Base-by-base conservation (phyloP, 2,113 vertebrate species). In the Coryphaenoides rupestris region DNA sequence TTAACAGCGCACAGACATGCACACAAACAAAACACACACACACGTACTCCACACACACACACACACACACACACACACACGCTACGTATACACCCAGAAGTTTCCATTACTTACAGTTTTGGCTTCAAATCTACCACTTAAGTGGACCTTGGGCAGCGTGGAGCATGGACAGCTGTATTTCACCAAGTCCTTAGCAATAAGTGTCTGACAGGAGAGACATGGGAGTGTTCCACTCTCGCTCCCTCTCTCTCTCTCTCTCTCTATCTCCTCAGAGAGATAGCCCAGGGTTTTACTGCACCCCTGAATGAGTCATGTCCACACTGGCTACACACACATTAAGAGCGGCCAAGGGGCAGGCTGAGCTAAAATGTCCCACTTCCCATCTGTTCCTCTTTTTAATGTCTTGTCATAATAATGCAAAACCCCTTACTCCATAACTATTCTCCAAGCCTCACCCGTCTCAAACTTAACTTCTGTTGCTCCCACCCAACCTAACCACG, bases 51-150 rank as follows among this genome's bases (percentile, higher is more conserved):
- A 66, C 33, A 66, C 58, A 60, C 62, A 50, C 62, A 21, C 28
- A 21, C 58, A 46, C 28, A 21, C 28, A 46, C 58, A 46, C 58
- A 17, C 5, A 50, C 26, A n/a, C n/a, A 33, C 47, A n/a, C 28
- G 2, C 60, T 21, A 61, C 60, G 0, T 21, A 55, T 3, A 4
- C 33, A 40, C 33, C 9, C 33, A 40, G 3, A 40, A 5, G 33
- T 40, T 2, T 56, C 55, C 3, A 14, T 21, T 83, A 89, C 87
- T 86, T 55, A 87, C 87, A 77, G 65, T 17, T 22, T 59, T 73
- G 26, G 59, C 63, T 53, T 66, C 78, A 58, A 80, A 78, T 79
- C 75, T 76, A 12, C 33, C 81, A 73, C 63, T 57, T 46, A 22
- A 28, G 19, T 82, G 76, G 45, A 72, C 65, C 63, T 74, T 50